Percentiles rank a stretch among this genome's conserved stretches.
phyloP scores from a whole-genome alignment of 2,888 invertebrate genomes.

The Epicampocera succincta region DNA sequence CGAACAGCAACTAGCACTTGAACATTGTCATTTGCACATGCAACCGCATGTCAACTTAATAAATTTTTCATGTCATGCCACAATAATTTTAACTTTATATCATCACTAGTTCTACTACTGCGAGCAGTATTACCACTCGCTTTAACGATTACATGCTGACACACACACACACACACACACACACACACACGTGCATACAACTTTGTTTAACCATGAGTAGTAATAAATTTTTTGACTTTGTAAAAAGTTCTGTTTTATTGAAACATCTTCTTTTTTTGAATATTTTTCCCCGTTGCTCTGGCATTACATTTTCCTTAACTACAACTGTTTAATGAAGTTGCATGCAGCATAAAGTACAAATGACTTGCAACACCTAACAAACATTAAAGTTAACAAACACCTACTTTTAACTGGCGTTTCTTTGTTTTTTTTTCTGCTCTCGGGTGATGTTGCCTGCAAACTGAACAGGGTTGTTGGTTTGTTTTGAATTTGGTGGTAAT shows the following conservation, averaged over 20 bases:
- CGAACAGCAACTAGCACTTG: constrained; percentile 62
- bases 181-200: neutral
- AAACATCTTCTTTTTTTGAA: constrained; percentile 30
- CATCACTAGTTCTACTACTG: constrained; percentile 42
- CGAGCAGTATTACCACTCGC: constrained; percentile 17
- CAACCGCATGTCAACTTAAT: constrained; percentile 70
- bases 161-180: neutral
- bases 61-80: constrained; percentile 71
- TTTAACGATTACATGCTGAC: constrained; percentile 23
- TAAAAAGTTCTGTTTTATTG: constrained; percentile 52
- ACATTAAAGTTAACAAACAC: constrained; percentile 40
- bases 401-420: constrained; percentile 13
- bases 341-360: constrained; percentile 67
- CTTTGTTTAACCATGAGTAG: neutral
- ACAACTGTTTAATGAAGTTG: constrained; percentile 63
- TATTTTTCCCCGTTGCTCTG: constrained; percentile 10
- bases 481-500: neutral
- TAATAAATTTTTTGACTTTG: constrained; percentile 19
- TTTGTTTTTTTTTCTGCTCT: neutral
- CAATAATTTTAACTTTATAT: constrained; percentile 67
- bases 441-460: neutral
- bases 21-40: constrained; percentile 69
- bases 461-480: neutral
- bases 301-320: constrained; percentile 46
- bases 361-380: constrained; percentile 66